Conservation (phyloP, 2,113 vertebrate genomes). For the Piprites chloris region DNA sequence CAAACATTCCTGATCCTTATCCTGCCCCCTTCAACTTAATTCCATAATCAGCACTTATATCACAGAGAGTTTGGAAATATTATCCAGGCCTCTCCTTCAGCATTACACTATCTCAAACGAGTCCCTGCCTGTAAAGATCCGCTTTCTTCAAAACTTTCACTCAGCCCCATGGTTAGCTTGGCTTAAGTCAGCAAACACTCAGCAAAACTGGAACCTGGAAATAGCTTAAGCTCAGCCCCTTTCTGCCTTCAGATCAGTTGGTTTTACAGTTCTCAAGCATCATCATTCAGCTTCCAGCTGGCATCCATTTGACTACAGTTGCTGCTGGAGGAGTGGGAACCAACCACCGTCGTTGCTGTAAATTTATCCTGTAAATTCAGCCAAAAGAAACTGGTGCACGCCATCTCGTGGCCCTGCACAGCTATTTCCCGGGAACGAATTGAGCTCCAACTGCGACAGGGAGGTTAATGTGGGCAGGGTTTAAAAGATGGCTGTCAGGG, state of each 20-base stretch:
- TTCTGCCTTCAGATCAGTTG: background rate
- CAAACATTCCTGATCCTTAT: background rate
- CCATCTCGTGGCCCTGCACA: slow-evolving; percentile 5
- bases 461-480: background rate
- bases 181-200: background rate
- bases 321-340: background rate
- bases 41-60: background rate
- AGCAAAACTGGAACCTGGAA: background rate
- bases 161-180: background rate
- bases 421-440: background rate
- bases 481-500: background rate
- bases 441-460: fast-evolving
- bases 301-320: background rate
- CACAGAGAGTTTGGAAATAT: background rate
- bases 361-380: fast-evolving
- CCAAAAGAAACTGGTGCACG: background rate
- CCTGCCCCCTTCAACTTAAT: background rate
- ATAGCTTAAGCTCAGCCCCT: background rate
- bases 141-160: background rate
- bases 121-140: background rate
- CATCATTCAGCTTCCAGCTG: background rate
- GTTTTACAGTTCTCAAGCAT: background rate
- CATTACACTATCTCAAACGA: background rate
- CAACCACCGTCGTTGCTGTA: background rate
- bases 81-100: background rate